Conservation (phyloP, 2,113 vertebrate genomes). For the Eublepharis macularius region DNA sequence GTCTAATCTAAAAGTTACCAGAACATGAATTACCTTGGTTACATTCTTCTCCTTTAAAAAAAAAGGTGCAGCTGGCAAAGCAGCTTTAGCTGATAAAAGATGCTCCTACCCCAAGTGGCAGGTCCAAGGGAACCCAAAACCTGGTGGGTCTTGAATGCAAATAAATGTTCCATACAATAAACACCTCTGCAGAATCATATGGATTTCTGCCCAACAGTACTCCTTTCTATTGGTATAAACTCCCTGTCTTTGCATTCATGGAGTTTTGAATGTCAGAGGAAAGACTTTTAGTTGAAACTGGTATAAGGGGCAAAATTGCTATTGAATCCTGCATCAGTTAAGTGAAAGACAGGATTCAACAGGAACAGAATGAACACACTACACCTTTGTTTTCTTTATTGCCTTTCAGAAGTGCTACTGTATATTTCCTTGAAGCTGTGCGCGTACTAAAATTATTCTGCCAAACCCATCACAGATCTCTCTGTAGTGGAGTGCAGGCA, state of each 20-base stretch:
- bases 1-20: no score
- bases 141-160: no score
- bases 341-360: constrained; percentile 2
- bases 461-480: constrained; percentile 14
- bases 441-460: constrained; percentile 16
- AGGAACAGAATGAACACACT: background rate
- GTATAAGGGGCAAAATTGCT: background rate
- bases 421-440: constrained; percentile 22
- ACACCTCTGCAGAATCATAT: no score
- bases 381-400: constrained; percentile 39
- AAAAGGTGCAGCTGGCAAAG: no score
- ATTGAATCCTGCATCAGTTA: background rate
- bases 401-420: constrained; percentile 19
- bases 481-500: background rate
- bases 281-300: background rate
- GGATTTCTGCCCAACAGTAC: no score
- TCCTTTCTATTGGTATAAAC: no score
- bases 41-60: no score
- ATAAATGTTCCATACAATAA: no score
- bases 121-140: no score
- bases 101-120: no score
- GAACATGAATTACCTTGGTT: no score
- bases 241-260: background rate
- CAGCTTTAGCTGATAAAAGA: no score
- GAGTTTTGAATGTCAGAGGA: background rate